Conservation (phyloP, 2,113 vertebrate genomes). For the Calyptomena viridis region DNA sequence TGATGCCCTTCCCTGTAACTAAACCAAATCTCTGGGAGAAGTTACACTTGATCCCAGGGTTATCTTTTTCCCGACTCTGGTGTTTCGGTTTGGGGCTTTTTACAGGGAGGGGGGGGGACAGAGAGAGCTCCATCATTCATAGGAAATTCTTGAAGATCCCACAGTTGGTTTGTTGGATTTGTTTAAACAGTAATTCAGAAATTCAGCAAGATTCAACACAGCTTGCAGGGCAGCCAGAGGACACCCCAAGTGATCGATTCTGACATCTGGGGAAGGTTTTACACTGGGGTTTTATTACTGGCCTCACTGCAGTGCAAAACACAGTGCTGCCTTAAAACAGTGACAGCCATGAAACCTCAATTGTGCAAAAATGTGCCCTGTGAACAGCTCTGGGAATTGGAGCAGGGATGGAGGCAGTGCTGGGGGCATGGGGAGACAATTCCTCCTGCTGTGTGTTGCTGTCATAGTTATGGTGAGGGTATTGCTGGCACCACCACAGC, state of each 20-base stretch:
- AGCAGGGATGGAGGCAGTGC: background rate
- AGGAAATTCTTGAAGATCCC: background rate
- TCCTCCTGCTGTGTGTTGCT: background rate
- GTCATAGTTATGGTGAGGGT: background rate
- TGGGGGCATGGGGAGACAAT: background rate
- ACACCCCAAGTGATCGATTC: background rate
- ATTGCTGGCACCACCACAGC: background rate
- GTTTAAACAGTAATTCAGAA: background rate
- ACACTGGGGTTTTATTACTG: background rate
- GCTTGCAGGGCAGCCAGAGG: background rate
- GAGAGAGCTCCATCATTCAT: background rate
- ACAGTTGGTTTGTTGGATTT: background rate
- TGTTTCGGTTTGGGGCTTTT: background rate
- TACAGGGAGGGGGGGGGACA: rapidly evolving
- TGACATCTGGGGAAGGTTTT: background rate
- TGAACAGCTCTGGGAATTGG: background rate
- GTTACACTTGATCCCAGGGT: background rate
- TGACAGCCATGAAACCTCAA: background rate
- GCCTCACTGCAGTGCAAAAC: background rate
- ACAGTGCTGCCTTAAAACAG: background rate
- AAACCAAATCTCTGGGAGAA: background rate
- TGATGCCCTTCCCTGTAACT: background rate
- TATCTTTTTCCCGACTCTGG: background rate
- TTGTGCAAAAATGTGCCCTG: background rate
- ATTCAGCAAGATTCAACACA: background rate